Conservation (phyloP, 2,888 invertebrate species). For the Cheilosia impressa region DNA sequence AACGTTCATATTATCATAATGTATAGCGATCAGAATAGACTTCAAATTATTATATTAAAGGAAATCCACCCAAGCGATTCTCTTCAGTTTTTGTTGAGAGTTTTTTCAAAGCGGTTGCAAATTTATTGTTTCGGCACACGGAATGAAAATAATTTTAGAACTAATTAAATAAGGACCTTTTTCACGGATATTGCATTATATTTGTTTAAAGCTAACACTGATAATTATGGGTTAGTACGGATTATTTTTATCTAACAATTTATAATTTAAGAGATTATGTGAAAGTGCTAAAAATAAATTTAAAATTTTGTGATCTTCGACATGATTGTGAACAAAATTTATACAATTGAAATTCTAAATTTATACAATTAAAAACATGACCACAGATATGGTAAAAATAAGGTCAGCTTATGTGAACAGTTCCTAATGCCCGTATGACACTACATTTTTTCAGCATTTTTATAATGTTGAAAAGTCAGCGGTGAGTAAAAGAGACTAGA, state of each 20-base stretch:
- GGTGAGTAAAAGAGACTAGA: too few species aligned
- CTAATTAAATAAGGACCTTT: not conserved
- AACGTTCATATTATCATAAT: not conserved
- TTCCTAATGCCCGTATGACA: too few species aligned
- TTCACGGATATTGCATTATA: not conserved
- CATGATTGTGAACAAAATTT: not conserved
- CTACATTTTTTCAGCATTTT: too few species aligned
- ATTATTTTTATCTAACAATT: not conserved
- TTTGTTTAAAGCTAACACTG: not conserved
- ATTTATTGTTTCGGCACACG: not conserved
- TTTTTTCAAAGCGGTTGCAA: conserved; percentile 63
- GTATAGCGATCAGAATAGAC: conserved; percentile 9
- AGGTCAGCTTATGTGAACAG: too few species aligned
- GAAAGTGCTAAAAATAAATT: not conserved
- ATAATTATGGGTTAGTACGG: conserved; percentile 48
- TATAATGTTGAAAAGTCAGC: too few species aligned
- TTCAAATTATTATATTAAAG: conserved; percentile 39
- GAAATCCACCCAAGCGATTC: conserved; percentile 23
- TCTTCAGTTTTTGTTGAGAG: conserved; percentile 56
- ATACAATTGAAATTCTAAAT: too few species aligned
- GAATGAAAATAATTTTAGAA: conserved; percentile 10
- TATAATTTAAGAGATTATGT: not conserved
- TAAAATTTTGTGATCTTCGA: not conserved
- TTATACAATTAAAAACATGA: too few species aligned
- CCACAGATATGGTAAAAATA: too few species aligned